These are phyloP conservation scores for Parnassius apollo DNA, from an alignment of 2,888 invertebrate species.

Conservation along the genomic window DNA sequence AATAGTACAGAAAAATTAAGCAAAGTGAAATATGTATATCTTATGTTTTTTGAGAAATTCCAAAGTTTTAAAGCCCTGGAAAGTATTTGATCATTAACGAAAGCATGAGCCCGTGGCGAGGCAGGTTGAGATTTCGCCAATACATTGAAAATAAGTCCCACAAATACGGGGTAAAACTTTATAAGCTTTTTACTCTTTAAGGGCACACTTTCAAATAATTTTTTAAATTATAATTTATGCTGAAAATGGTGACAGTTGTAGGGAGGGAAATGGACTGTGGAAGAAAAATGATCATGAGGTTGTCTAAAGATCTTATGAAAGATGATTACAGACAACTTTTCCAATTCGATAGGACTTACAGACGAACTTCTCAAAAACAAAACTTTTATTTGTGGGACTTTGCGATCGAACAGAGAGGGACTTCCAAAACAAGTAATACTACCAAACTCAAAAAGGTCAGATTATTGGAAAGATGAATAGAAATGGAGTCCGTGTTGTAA, in stretches of 20 bases:
- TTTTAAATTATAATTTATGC: constrained; percentile 16
- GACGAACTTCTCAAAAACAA: neutral
- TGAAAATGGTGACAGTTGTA: constrained; percentile 14
- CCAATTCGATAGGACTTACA: neutral
- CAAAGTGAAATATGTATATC: neutral
- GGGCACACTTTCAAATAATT: constrained; percentile 17
- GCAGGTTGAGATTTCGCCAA: constrained; percentile 40
- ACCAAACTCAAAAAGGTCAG: neutral
- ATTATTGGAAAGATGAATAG: neutral
- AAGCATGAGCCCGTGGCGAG: constrained; percentile 26
- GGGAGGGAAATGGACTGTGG: constrained; percentile 19
- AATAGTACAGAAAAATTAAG: neutral
- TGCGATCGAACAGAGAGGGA: neutral
- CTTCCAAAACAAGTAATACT: neutral
- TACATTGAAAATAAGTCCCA: constrained; percentile 38
- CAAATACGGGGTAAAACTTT: constrained; percentile 25
- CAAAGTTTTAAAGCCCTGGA: constrained; percentile 17
- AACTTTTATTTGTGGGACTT: constrained; percentile 2
- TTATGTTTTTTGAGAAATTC: neutral
- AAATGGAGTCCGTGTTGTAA: neutral
- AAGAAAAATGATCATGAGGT: neutral
- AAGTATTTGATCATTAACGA: constrained; percentile 26
- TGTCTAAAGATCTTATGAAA: neutral
- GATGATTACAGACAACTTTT: constrained; percentile 10
- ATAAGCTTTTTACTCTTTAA: constrained; percentile 28